Evolutionary conservation across 2,113 vertebrate genomes (phyloP).

Genomic region (Amphilophus citrinellus): DNA sequence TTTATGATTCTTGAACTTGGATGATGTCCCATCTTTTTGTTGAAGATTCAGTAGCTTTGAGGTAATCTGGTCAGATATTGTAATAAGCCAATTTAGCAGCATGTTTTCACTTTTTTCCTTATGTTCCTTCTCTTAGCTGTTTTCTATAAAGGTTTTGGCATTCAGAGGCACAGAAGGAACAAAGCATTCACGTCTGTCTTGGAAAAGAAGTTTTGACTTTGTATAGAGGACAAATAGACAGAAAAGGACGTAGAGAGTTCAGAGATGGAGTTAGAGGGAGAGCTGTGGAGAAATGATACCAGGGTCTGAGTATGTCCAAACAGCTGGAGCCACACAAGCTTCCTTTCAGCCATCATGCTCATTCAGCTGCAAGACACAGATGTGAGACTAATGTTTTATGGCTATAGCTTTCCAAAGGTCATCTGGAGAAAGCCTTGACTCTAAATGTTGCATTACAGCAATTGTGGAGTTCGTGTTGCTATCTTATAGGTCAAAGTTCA

Average conservation of each 20-base stretch:
- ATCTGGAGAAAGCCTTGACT: neutral
- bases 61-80: neutral
- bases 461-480: neutral
- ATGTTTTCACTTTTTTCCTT: neutral
- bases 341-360: neutral
- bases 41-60: neutral
- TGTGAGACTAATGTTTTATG: slow-evolving; percentile 7
- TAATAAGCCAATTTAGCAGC: neutral
- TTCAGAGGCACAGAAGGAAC: neutral
- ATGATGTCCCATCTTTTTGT: neutral
- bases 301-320: neutral
- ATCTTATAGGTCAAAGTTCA: slow-evolving; percentile 7
- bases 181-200: slow-evolving; percentile 47
- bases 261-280: neutral
- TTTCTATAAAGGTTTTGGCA: slow-evolving; percentile 11
- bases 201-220: slow-evolving; percentile 27
- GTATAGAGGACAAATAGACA: slow-evolving; percentile 54
- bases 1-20: neutral
- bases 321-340: neutral
- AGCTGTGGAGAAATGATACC: slow-evolving; percentile 31
- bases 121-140: slow-evolving; percentile 22
- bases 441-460: slow-evolving; percentile 18
- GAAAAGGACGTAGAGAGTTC: slow-evolving; percentile 12
- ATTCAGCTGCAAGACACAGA: neutral
- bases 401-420: slow-evolving; percentile 28